phyloP scores from a whole-genome alignment of 2,888 invertebrate genomes.

The Apamea crenata region DNA sequence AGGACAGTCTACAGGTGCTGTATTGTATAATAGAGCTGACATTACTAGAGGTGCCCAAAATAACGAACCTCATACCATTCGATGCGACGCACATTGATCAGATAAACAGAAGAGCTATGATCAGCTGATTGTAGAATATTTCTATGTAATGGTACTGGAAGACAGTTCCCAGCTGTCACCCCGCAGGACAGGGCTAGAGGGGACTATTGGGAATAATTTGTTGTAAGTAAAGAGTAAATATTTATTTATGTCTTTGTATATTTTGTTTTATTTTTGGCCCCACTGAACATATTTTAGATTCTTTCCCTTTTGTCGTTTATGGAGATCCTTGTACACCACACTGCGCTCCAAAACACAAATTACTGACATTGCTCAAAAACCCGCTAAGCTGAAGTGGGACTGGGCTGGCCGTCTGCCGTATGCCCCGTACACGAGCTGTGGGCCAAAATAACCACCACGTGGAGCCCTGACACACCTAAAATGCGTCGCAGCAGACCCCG shows the following conservation, averaged over 20 bases:
- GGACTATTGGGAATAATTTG: too few species aligned
- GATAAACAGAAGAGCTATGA: slow-evolving; percentile 71
- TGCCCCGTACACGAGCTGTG: too few species aligned
- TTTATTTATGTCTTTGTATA: slow-evolving; percentile 32
- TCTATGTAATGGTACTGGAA: not conserved
- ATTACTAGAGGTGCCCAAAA: slow-evolving; percentile 79
- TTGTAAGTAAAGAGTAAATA: slow-evolving; percentile 26
- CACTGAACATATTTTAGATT: not conserved
- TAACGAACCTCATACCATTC: slow-evolving; percentile 80
- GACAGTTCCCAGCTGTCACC: too few species aligned
- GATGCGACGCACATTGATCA: slow-evolving; percentile 74
- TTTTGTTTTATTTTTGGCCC: slow-evolving; percentile 12
- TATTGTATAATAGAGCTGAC: slow-evolving; percentile 86
- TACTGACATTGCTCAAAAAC: too few species aligned
- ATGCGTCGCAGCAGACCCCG: too few species aligned
- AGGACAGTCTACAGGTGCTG: slow-evolving; percentile 81
- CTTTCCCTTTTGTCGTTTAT: not conserved
- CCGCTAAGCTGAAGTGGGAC: too few species aligned
- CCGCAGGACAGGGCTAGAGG: too few species aligned
- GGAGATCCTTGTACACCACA: not conserved
- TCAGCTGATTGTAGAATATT: slow-evolving; percentile 22
- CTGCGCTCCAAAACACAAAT: too few species aligned
- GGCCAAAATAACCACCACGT: too few species aligned
- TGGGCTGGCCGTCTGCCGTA: too few species aligned
- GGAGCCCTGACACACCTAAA: too few species aligned